These are phyloP conservation scores for Eugnorisma glareosa DNA, from an alignment of 2,888 invertebrate genomes.

Conservation along the genomic window DNA sequence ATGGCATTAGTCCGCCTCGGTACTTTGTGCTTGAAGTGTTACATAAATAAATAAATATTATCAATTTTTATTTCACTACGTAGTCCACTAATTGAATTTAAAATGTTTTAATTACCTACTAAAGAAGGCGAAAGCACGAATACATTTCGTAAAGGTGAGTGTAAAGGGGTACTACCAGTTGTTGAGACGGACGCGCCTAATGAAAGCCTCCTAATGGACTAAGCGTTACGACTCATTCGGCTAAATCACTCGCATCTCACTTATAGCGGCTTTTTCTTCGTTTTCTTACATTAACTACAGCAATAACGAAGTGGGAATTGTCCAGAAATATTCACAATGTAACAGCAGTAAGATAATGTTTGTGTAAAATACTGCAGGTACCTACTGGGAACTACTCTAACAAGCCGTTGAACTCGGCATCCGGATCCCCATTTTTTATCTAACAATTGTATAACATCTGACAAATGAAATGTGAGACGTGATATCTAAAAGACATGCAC, in stretches of 20 bases:
- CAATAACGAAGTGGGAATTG: background rate
- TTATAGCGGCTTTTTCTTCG: background rate
- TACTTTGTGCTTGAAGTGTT: too few species aligned
- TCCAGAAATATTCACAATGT: background rate
- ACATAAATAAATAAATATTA: too few species aligned
- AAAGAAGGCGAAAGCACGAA: background rate
- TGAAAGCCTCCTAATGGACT: slow-evolving; percentile 17
- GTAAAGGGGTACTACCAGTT: background rate
- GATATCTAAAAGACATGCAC: background rate
- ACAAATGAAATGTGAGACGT: background rate
- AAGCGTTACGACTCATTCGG: background rate
- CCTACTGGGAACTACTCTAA: background rate
- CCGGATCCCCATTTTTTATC: background rate
- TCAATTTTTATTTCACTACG: background rate
- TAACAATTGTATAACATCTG: background rate
- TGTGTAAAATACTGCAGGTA: background rate
- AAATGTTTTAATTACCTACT: background rate
- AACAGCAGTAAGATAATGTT: too few species aligned
- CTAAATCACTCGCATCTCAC: slow-evolving; percentile 2
- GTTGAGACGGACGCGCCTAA: slow-evolving; percentile 3
- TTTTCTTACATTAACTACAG: background rate
- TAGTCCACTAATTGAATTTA: background rate
- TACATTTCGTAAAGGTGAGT: background rate
- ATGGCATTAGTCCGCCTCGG: too few species aligned
- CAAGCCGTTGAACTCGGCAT: too few species aligned